These are phyloP conservation scores for Drosophila paracracens DNA, from an alignment of 2,888 invertebrate genomes.

Conservation along the genomic window DNA sequence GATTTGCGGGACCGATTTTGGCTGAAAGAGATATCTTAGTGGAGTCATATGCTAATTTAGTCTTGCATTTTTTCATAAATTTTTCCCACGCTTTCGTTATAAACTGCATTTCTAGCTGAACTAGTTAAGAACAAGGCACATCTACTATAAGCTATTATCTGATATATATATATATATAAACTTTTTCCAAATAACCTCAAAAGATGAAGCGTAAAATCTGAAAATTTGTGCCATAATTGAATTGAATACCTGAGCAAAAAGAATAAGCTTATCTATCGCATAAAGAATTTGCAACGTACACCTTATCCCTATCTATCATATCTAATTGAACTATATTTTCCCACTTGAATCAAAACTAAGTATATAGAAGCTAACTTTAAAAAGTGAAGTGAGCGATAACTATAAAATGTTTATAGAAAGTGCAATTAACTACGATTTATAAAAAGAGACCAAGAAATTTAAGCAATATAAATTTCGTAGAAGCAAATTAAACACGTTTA, in stretches of 20 bases:
- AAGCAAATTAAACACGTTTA: conserved; percentile 26
- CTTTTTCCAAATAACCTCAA: conserved; percentile 12
- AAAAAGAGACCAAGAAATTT: conserved; percentile 38
- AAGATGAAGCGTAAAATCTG: conserved; percentile 12
- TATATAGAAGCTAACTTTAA: neutral
- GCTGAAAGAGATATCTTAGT: neutral
- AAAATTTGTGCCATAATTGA: conserved; percentile 51
- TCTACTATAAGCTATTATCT: neutral
- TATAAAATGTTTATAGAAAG: conserved; percentile 18
- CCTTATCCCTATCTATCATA: conserved; percentile 26
- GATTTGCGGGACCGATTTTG: neutral
- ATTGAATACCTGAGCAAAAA: conserved; percentile 55
- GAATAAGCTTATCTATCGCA: neutral
- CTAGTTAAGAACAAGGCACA: conserved; percentile 31
- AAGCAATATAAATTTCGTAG: conserved; percentile 10
- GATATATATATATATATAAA: neutral
- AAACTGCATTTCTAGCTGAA: conserved; percentile 14
- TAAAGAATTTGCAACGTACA: conserved; percentile 8
- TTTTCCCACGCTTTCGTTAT: neutral
- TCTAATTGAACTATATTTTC: conserved; percentile 28
- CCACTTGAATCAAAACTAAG: neutral
- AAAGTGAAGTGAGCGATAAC: conserved; percentile 6
- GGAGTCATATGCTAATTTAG: neutral
- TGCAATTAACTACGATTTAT: conserved; percentile 9
- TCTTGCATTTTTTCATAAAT: neutral